A percentile compares a stretch with the other conserved stretches of the same genome.
These are phyloP conservation scores for Cinclus mexicanus DNA, from an alignment of 2,113 vertebrate genomes.

Conservation along the genomic window DNA sequence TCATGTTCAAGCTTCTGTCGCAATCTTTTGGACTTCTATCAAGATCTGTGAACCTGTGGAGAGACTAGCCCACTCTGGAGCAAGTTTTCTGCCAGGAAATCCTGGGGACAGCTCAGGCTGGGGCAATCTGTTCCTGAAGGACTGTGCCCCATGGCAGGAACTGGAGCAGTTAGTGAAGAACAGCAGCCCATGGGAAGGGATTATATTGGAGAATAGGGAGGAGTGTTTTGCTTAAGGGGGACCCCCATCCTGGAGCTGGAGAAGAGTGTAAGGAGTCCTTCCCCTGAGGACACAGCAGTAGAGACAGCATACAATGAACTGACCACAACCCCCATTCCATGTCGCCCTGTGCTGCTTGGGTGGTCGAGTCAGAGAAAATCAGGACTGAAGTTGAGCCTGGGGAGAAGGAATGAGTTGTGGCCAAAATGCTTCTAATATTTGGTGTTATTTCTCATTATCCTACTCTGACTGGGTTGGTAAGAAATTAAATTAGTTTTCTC, in stretches of 20 bases:
- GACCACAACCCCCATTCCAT: not conserved
- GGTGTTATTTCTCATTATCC: not conserved
- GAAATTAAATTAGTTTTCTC: not conserved
- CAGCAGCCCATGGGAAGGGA: not conserved
- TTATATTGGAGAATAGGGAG: not conserved
- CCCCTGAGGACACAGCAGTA: not conserved
- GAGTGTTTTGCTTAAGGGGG: not conserved
- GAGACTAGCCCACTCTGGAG: not conserved
- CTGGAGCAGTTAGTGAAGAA: not conserved
- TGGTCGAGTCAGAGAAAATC: not conserved
- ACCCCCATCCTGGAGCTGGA: not conserved
- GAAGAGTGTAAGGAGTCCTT: not conserved
- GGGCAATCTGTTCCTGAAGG: not conserved
- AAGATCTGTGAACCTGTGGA: not conserved
- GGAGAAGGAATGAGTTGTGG: not conserved
- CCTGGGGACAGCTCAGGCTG: accelerated
- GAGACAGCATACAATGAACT: not conserved
- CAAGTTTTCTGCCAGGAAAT: not conserved
- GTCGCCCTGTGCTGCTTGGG: not conserved
- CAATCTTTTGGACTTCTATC: not conserved
- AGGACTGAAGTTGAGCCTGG: not conserved
- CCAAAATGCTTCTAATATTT: not conserved
- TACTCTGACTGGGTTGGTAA: not conserved
- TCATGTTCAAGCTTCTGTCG: not conserved
- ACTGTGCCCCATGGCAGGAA: not conserved